phyloP scores from a whole-genome alignment of 2,113 vertebrate genomes.

The Tragelaphus buxtoni region DNA sequence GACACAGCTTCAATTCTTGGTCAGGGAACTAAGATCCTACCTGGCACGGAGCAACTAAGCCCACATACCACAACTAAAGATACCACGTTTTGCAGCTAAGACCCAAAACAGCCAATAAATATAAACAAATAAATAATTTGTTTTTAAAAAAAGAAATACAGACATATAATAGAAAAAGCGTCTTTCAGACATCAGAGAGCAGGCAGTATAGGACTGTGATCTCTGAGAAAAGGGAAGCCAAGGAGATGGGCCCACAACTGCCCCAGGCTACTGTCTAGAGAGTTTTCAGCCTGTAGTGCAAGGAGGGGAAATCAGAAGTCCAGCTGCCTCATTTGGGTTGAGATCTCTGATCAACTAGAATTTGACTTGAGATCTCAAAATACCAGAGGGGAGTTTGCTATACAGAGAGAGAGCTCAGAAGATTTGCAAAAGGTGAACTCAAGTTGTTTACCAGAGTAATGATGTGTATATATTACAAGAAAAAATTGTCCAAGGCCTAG shows the following conservation, averaged over 20 bases:
- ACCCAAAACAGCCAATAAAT: background rate
- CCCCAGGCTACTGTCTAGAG: background rate
- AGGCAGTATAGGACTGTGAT: background rate
- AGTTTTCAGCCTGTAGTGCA: background rate
- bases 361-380: background rate
- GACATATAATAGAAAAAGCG: background rate
- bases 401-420: background rate
- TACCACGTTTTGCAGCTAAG: background rate
- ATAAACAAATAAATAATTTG: background rate
- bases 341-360: background rate
- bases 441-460: background rate
- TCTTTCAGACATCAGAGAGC: background rate
- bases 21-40: background rate
- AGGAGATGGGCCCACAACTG: too few species aligned
- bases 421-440: background rate
- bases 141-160: background rate
- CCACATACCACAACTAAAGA: background rate
- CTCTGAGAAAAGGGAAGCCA: background rate
- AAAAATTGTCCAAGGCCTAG: background rate
- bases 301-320: background rate
- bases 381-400: background rate
- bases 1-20: background rate
- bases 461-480: background rate
- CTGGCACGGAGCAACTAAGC: background rate
- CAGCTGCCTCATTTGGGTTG: background rate